Conservation (phyloP, 92 coral and sea anemone species). For the Hydrozoanthus gracilis region DNA sequence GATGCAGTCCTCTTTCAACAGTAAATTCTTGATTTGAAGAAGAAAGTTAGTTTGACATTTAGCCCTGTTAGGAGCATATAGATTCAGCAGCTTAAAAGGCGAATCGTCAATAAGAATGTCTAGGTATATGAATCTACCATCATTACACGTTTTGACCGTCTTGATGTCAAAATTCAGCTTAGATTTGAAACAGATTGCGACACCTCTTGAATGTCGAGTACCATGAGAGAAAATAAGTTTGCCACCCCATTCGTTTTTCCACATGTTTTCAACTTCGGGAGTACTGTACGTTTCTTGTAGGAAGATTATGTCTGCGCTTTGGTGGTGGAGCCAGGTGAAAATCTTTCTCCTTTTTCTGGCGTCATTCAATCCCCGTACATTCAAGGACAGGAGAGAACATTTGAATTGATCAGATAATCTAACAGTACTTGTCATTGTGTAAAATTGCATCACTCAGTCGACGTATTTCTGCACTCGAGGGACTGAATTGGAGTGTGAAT, state of each 20-base stretch:
- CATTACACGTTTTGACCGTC: background rate
- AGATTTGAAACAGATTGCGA: constrained; percentile 9
- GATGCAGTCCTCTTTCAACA: too few species aligned
- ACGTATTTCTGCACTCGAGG: constrained; percentile 7
- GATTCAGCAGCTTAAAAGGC: background rate
- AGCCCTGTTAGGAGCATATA: constrained; percentile 3
- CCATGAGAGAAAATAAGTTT: constrained; percentile 51
- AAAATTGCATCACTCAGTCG: background rate
- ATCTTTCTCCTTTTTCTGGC: constrained; percentile 23
- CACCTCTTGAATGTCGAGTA: constrained; percentile 45
- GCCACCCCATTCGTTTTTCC: constrained; percentile 68
- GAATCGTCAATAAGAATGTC: constrained; percentile 9
- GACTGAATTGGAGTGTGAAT: constrained; percentile 10
- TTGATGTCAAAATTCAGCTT: background rate
- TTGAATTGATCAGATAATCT: background rate
- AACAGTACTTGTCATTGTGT: constrained; percentile 7
- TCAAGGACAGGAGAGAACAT: background rate
- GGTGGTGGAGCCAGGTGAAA: constrained; percentile 24
- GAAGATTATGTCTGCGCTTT: constrained; percentile 17
- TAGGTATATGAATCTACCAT: constrained; percentile 10
- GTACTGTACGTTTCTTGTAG: constrained; percentile 68
- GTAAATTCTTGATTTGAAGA: too few species aligned
- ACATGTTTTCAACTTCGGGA: constrained; percentile 47
- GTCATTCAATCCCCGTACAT: constrained; percentile 20
- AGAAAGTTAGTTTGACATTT: background rate